Evolutionary conservation across 2,113 vertebrate genomes (phyloP).

Genomic region (Piaya cayana): DNA sequence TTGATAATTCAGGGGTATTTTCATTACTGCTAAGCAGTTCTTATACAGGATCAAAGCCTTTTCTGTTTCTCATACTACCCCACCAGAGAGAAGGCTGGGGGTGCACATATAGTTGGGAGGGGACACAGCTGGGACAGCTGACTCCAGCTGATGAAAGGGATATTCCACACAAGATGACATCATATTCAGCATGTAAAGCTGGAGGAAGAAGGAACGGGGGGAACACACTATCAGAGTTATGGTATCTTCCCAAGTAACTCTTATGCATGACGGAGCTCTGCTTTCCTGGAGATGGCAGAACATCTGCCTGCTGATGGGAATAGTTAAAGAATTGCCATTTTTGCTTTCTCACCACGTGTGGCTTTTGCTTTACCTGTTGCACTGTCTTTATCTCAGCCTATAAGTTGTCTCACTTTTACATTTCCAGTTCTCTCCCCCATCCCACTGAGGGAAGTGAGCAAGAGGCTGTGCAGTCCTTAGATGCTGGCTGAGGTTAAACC

Average conservation of each 20-base stretch:
- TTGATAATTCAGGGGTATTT: neutral
- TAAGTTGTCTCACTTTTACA: neutral
- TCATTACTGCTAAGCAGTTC: neutral
- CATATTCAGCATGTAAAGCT: no score
- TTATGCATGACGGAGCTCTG: no score
- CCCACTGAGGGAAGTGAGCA: fast-evolving
- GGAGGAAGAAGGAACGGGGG: no score
- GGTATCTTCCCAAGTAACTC: no score
- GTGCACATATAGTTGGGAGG: neutral
- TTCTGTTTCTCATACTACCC: no score
- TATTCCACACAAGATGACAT: no score
- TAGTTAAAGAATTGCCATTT: neutral
- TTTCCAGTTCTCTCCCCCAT: neutral
- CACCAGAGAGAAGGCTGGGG: no score
- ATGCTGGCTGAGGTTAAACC: no score
- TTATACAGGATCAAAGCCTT: neutral
- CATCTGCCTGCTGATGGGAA: neutral
- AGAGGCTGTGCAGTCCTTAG: fast-evolving
- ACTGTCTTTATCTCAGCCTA: neutral
- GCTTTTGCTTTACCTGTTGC: neutral
- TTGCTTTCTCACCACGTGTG: fast-evolving
- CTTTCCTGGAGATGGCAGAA: neutral
- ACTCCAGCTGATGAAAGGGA: no score
- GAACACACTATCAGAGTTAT: no score
- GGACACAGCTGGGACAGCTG: no score